phyloP scores from a whole-genome alignment of 35 echinoderm and acorn worm genomes.

The Ophioderma brevispina region DNA sequence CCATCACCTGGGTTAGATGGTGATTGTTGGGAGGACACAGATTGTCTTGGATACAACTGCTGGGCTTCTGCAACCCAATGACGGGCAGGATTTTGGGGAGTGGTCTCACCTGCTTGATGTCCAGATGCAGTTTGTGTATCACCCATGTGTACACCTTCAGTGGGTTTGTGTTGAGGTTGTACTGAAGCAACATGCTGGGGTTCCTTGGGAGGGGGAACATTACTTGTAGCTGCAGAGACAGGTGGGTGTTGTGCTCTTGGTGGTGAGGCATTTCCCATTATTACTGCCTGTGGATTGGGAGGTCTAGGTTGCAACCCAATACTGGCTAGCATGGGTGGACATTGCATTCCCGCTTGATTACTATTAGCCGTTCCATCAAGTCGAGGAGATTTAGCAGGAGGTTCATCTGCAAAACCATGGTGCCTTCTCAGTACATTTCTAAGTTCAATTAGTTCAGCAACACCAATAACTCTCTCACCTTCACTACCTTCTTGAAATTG shows the following conservation, averaged over 20 bases:
- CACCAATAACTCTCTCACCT: background rate
- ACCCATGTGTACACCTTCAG: no score
- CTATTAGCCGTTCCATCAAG: background rate
- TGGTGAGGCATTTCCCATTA: background rate
- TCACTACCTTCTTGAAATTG: background rate
- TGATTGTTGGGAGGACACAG: background rate
- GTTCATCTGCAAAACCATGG: background rate
- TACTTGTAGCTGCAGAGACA: background rate
- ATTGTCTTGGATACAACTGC: background rate
- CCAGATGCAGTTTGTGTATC: background rate
- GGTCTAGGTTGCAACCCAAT: background rate
- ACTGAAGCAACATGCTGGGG: background rate
- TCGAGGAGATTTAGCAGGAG: background rate
- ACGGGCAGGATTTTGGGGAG: background rate
- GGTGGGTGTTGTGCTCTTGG: background rate
- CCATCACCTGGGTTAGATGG: background rate
- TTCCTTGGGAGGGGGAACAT: background rate
- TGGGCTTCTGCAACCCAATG: background rate
- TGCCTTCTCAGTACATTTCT: background rate
- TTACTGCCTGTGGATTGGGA: background rate
- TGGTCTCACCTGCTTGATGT: no score
- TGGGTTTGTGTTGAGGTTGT: background rate
- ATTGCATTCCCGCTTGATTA: background rate
- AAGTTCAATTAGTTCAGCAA: background rate
- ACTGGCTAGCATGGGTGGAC: background rate